Conservation (phyloP, 2,113 vertebrate species). For the Ploceus nigricollis region DNA sequence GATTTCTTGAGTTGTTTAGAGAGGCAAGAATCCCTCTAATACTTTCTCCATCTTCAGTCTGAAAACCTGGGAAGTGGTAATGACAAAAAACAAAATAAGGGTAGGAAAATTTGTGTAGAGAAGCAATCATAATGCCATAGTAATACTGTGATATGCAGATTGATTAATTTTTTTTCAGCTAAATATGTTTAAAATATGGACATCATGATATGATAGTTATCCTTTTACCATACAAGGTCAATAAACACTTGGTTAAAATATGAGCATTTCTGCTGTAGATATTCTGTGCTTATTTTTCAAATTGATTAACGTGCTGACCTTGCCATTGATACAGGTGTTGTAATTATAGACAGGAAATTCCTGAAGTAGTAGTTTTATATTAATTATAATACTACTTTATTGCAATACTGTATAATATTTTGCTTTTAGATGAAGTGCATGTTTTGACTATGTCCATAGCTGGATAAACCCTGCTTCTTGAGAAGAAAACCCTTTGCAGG, state of each 20-base stretch:
- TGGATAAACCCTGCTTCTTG: not conserved
- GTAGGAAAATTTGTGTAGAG: not conserved
- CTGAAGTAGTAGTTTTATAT: not conserved
- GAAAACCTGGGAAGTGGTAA: not conserved
- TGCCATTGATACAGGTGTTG: not conserved
- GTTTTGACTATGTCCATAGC: not conserved
- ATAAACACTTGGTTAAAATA: not conserved
- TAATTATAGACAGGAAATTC: not conserved
- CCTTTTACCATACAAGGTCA: not conserved
- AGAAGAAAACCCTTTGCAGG: not conserved
- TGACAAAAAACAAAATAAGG: not conserved
- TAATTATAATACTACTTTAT: not conserved
- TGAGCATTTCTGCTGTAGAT: not conserved
- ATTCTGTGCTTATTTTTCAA: not conserved
- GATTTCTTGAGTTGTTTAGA: not conserved
- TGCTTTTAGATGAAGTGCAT: not conserved
- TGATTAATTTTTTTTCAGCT: not conserved
- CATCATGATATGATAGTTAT: not conserved
- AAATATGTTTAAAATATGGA: not conserved
- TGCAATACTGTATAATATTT: not conserved
- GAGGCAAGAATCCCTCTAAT: not conserved
- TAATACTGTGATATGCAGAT: not conserved
- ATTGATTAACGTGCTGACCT: not conserved
- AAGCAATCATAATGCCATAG: not conserved
- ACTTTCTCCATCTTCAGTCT: not conserved